These are phyloP conservation scores for Amblyjoppa proteus DNA, from an alignment of 2,888 invertebrate genomes.

Conservation along the genomic window DNA sequence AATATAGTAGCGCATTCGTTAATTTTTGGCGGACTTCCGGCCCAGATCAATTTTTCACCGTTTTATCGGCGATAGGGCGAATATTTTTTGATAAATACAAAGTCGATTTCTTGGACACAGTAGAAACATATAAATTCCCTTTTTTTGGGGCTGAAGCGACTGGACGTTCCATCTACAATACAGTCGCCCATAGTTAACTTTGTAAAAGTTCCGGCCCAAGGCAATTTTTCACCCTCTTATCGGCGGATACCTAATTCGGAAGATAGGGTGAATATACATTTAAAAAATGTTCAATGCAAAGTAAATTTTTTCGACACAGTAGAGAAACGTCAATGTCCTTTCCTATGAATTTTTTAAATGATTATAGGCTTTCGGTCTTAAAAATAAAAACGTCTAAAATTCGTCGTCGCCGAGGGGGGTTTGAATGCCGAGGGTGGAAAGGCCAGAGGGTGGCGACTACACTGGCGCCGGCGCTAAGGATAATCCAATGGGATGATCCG, in stretches of 20 bases:
- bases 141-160: neutral
- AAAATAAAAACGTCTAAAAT: neutral
- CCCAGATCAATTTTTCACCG: too few relatives aligned
- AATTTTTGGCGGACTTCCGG: too few relatives aligned
- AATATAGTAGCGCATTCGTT: too few relatives aligned
- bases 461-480: slow-evolving; percentile 81
- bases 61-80: too few relatives aligned
- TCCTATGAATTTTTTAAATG: neutral
- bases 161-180: too few relatives aligned
- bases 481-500: slow-evolving; percentile 85
- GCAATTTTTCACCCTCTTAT: neutral
- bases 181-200: neutral
- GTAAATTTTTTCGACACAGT: neutral
- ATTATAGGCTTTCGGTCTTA: neutral
- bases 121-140: neutral
- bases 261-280: neutral
- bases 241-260: neutral
- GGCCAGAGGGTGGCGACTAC: slow-evolving; percentile 28
- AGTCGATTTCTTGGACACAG: neutral
- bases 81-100: neutral
- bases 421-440: slow-evolving; percentile 51
- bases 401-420: slow-evolving; percentile 7
- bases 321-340: neutral
- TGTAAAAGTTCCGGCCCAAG: too few relatives aligned
- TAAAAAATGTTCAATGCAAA: neutral